These are phyloP conservation scores for Spea bombifrons DNA, from an alignment of 2,113 vertebrate genomes.

Conservation along the genomic window DNA sequence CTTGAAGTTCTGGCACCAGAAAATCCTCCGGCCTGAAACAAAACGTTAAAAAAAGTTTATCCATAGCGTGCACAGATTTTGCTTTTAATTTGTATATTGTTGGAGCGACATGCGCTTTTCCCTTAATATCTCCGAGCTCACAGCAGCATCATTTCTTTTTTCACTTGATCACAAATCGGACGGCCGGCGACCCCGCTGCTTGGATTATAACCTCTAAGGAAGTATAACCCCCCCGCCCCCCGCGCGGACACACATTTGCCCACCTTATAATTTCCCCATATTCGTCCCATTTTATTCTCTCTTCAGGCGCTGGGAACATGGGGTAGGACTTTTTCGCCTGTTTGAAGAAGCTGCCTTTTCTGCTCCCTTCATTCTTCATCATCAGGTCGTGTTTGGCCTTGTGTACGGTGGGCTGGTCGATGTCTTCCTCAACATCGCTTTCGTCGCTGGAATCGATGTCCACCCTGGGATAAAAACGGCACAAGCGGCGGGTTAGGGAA, in stretches of 20 bases:
- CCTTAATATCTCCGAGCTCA: too few relatives aligned
- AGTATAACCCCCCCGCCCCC: too few relatives aligned
- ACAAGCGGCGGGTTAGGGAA: background rate
- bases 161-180: too few relatives aligned
- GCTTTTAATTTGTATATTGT: too few relatives aligned
- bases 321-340: constrained; percentile 97
- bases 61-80: too few relatives aligned
- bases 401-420: constrained; percentile 81
- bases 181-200: too few relatives aligned
- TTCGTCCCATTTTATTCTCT: constrained; percentile 97
- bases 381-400: constrained; percentile 97
- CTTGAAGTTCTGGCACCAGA: constrained; percentile 94
- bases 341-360: constrained; percentile 98
- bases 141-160: too few relatives aligned
- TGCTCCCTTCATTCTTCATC: constrained; percentile 95
- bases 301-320: constrained; percentile 94
- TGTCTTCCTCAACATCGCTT: constrained; percentile 90
- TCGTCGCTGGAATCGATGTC: constrained; percentile 97
- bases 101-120: too few relatives aligned
- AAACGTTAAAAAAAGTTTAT: too few relatives aligned
- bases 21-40: constrained; percentile 87
- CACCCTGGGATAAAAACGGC: constrained; percentile 66
- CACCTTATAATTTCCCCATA: constrained; percentile 98
- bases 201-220: too few relatives aligned
- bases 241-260: background rate